Percentiles rank a stretch among this genome's conserved stretches.
Evolutionary conservation across 2,888 invertebrate species (phyloP).

Genomic region (Eristalis arbustorum): DNA sequence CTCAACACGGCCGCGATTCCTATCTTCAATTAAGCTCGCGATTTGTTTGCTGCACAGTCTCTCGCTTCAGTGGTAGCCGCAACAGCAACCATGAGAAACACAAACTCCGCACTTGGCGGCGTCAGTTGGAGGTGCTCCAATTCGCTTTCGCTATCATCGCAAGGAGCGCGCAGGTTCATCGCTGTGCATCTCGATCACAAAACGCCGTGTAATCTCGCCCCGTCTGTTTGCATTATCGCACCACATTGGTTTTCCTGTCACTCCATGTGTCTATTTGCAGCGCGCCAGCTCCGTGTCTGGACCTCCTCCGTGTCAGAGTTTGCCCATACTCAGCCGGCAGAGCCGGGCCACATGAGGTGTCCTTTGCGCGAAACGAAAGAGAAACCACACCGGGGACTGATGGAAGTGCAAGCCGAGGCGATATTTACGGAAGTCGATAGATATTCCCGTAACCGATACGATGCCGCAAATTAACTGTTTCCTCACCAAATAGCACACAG

Average conservation of each 20-base stretch:
- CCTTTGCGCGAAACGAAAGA: conserved; percentile 61
- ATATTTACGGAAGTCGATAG: conserved; percentile 72
- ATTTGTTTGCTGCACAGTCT: conserved; percentile 47
- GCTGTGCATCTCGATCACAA: conserved; percentile 59
- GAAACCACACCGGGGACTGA: conserved; percentile 51
- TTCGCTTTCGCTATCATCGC: conserved; percentile 67
- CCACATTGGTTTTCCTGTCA: conserved; percentile 70
- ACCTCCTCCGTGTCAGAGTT: conserved; percentile 49
- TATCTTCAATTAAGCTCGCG: conserved; percentile 66
- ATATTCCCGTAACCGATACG: conserved; percentile 71
- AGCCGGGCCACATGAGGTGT: conserved; percentile 36
- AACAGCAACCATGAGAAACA: background rate
- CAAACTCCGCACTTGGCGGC: background rate
- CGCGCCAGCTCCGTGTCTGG: conserved; percentile 28
- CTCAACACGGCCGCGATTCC: conserved; percentile 61
- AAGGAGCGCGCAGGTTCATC: conserved; percentile 69
- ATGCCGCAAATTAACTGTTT: conserved; percentile 71
- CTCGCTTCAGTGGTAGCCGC: background rate
- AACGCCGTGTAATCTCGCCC: conserved; percentile 63
- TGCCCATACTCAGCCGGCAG: background rate
- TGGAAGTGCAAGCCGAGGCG: conserved; percentile 64
- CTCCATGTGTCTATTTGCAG: conserved; percentile 63
- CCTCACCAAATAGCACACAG: conserved; percentile 71
- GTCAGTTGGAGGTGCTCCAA: conserved; percentile 48
- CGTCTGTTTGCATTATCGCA: conserved; percentile 69